These are phyloP conservation scores for Pterocles gutturalis DNA, from an alignment of 2,113 vertebrate genomes.

Conservation along the genomic window DNA sequence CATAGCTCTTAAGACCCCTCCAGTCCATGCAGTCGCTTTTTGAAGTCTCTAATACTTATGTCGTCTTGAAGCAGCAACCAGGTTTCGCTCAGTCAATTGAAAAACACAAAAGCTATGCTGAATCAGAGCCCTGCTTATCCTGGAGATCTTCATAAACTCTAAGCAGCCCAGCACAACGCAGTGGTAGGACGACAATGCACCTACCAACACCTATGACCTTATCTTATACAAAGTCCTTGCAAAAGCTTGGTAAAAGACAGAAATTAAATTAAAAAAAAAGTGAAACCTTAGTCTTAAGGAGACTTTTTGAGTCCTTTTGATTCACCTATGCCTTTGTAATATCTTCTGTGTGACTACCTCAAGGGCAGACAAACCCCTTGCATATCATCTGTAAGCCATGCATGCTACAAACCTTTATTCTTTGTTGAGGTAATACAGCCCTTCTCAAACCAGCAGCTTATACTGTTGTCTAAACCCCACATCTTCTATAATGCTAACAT, in stretches of 20 bases:
- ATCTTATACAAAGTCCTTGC: neutral
- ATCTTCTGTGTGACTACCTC: neutral
- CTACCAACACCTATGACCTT: neutral
- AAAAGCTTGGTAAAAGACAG: neutral
- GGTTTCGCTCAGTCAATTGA: neutral
- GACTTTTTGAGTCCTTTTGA: neutral
- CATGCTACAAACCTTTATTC: neutral
- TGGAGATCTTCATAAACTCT: neutral
- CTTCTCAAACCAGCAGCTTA: neutral
- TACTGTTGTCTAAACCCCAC: neutral
- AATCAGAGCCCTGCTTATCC: neutral
- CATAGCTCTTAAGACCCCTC: neutral
- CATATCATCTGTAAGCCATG: neutral
- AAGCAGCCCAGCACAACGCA: neutral
- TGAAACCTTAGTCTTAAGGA: neutral
- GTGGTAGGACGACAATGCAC: neutral
- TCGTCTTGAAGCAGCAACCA: neutral
- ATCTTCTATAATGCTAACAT: neutral
- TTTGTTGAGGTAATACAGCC: neutral
- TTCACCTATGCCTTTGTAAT: neutral
- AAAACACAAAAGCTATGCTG: neutral
- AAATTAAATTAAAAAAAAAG: neutral
- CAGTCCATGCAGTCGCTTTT: neutral
- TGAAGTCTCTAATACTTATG: neutral
- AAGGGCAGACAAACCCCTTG: neutral